Evolutionary conservation across 2,888 invertebrate genomes (phyloP).

Genomic region (Drosophila colorata): DNA sequence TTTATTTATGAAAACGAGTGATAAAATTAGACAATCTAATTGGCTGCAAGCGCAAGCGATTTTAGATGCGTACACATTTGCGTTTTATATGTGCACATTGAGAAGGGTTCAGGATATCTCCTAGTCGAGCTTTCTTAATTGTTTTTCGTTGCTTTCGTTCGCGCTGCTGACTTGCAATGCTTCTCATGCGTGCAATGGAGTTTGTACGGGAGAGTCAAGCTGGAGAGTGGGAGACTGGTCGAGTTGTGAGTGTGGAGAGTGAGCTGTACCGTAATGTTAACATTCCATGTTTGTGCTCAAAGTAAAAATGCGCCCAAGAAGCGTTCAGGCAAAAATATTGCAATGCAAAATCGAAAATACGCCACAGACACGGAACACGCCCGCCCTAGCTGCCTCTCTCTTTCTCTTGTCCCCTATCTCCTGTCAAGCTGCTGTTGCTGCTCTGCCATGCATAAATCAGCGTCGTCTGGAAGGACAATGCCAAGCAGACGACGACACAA

Average conservation of each 20-base stretch:
- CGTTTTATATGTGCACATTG: too few species aligned
- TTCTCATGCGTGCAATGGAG: slow-evolving; percentile 70
- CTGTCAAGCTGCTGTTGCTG: slow-evolving; percentile 19
- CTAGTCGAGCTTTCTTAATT: too few species aligned
- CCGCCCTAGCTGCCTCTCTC: slow-evolving; percentile 1
- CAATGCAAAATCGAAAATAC: slow-evolving; percentile 75
- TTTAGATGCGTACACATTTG: too few species aligned
- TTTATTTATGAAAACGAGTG: too few species aligned
- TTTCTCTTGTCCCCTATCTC: background rate
- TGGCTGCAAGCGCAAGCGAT: too few species aligned
- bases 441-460: slow-evolving; percentile 73
- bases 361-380: slow-evolving; percentile 41
- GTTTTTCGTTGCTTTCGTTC: slow-evolving; percentile 64
- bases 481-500: slow-evolving; percentile 69
- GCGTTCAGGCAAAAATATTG: slow-evolving; percentile 78
- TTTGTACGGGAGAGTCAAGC: slow-evolving; percentile 9
- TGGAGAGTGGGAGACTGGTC: background rate
- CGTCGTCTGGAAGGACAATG: slow-evolving; percentile 73
- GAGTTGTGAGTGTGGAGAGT: background rate
- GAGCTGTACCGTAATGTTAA: slow-evolving; percentile 55
- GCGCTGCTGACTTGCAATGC: slow-evolving; percentile 77
- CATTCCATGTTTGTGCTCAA: slow-evolving; percentile 75
- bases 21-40: too few species aligned
- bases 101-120: too few species aligned
- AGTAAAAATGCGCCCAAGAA: slow-evolving; percentile 55